Evolutionary conservation across 2,113 vertebrate genomes (phyloP), one percentile per base, ranked within the genome.

Genomic region (Petromus typicus): DNA sequence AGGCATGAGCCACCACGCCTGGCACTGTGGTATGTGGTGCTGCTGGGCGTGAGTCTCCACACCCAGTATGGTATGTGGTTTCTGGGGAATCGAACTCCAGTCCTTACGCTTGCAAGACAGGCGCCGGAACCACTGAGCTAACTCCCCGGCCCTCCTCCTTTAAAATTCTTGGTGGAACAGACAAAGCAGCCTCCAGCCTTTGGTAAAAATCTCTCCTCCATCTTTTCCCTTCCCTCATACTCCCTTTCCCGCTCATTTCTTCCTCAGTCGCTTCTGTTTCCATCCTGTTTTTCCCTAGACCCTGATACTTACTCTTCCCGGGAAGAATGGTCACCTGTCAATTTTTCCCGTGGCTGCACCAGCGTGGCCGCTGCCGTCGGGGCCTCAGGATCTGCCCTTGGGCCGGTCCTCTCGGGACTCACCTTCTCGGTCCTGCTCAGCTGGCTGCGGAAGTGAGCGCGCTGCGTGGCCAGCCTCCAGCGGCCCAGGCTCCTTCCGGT

Each of bases 381-480:
- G 22, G 9, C 30, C 48, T 32, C 14, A 16, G 23, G 32, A n/a
- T 37, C 16, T 27, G 37, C 34, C 34, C 79, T 18, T 0, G 45
- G n/a, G n/a, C 2, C 0, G 43, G 1, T 56, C 63, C 76, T 88
- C 27, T 22, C n/a, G 0, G 61, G 17, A 43, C 95, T 11, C 92
- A 99, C 98, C 98, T 99, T 98, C 97, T 98, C 97, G 57, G 97
- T 95, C 45, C 95, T 97, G 91, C 97, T 98, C 86, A 99, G 95
- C 95, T 97, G 97, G 48, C 95, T 92, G 75, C 92, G 97, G 81
- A 98, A 96, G 43, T 91, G 96, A n/a, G 97, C 95, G 88, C 98
- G 98, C 69, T 96, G 96, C 61, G 86, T 81, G 7, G 93, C 98
- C 97, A 98, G 88, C 88, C 98, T 98, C 98, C 99, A 99, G 43